Percentiles rank a stretch among this genome's conserved stretches.
These are phyloP conservation scores for Andrena marginata DNA, from an alignment of 2,888 invertebrate species.

Conservation along the genomic window DNA sequence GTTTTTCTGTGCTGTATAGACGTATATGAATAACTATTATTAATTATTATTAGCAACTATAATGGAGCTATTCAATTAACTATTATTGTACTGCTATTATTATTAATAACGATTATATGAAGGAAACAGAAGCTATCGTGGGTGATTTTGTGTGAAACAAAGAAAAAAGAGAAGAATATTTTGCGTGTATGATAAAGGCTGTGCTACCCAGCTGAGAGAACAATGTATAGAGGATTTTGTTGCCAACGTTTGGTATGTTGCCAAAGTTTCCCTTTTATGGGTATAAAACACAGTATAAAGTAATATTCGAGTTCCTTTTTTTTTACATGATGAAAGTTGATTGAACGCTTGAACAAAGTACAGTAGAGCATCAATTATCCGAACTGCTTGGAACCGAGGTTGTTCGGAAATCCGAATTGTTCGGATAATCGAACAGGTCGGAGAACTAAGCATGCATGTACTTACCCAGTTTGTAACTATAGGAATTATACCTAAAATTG, in stretches of 20 bases:
- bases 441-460: no score
- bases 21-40: conserved; percentile 73
- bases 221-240: conserved; percentile 76
- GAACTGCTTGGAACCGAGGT: no score
- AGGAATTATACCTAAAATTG: no score
- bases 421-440: no score
- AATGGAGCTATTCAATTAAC: conserved; percentile 66
- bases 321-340: conserved; percentile 18
- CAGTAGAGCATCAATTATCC: no score
- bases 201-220: conserved; percentile 75
- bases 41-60: conserved; percentile 72
- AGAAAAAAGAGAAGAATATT: conserved; percentile 43
- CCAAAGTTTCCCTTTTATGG: conserved; percentile 80
- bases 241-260: conserved; percentile 82
- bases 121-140: conserved; percentile 54
- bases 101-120: conserved; percentile 53
- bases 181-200: conserved; percentile 72
- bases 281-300: conserved; percentile 73
- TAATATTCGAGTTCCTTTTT: conserved; percentile 69
- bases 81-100: conserved; percentile 68
- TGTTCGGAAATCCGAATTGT: no score
- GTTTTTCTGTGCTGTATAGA: conserved; percentile 76
- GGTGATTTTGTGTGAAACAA: conserved; percentile 67
- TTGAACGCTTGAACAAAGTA: conserved; percentile 1
- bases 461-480: no score